These are phyloP conservation scores for Actinostola sp. DNA, from an alignment of 92 coral and sea anemone species.

Conservation along the genomic window DNA sequence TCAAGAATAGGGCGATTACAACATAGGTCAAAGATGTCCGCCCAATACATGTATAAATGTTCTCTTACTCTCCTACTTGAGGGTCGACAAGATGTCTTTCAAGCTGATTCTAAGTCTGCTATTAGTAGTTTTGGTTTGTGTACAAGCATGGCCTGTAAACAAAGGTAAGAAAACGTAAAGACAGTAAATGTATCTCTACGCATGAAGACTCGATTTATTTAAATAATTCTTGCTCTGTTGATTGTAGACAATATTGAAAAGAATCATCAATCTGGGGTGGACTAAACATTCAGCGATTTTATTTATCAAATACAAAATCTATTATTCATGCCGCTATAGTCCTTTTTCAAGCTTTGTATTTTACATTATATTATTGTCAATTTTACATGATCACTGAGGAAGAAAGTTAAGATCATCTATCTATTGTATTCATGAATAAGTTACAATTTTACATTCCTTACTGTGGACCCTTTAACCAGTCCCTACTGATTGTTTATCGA, in stretches of 20 bases:
- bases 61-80: conserved; percentile 29
- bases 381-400: background rate
- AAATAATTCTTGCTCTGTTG: conserved; percentile 19
- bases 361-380: background rate
- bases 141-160: conserved; percentile 29
- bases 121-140: conserved; percentile 33
- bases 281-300: background rate
- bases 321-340: background rate
- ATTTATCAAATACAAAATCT: conserved; percentile 4
- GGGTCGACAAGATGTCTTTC: conserved; percentile 71
- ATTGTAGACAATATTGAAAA: background rate
- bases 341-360: background rate
- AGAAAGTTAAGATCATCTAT: background rate
- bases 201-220: conserved; percentile 18
- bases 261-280: background rate
- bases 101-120: conserved; percentile 61
- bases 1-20: conserved; percentile 3
- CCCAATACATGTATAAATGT: conserved; percentile 5
- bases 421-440: too few species aligned
- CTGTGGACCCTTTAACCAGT: too few species aligned
- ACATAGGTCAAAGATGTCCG: conserved; percentile 37
- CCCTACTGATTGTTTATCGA: too few species aligned
- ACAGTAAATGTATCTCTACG: conserved; percentile 9
- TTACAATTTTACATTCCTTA: too few species aligned
- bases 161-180: conserved; percentile 32